Percentiles rank a stretch among this genome's conserved stretches.
phyloP scores from a whole-genome alignment of 2,888 invertebrate species.

The Bibio marci region DNA sequence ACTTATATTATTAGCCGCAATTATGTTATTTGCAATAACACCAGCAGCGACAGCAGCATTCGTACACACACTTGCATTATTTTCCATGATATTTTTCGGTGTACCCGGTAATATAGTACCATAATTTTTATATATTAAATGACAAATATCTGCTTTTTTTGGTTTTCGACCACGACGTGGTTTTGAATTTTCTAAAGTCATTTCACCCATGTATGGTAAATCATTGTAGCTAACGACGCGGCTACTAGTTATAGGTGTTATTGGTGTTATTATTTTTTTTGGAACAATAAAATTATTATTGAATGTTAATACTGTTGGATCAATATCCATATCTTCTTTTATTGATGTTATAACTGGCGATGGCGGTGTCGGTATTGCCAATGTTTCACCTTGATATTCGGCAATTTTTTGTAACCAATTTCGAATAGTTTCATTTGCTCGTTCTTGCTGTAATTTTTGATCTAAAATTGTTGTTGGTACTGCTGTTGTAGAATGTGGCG shows the following conservation, averaged over 20 bases:
- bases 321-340: slow-evolving; percentile 2
- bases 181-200: slow-evolving; percentile 74
- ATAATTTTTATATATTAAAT: slow-evolving; percentile 80
- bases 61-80: neutral
- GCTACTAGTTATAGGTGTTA: slow-evolving; percentile 12
- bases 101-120: slow-evolving; percentile 71
- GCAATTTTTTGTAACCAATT: slow-evolving; percentile 62
- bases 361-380: neutral
- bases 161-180: slow-evolving; percentile 76
- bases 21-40: no score
- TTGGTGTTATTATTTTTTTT: slow-evolving; percentile 4
- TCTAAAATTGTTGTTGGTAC: no score
- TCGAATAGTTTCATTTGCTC: slow-evolving; percentile 45
- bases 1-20: no score
- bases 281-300: neutral
- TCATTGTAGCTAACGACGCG: slow-evolving; percentile 58
- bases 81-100: slow-evolving; percentile 33
- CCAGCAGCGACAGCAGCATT: neutral
- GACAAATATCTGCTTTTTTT: slow-evolving; percentile 83
- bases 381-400: slow-evolving; percentile 45
- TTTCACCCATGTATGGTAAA: slow-evolving; percentile 83
- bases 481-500: neutral
- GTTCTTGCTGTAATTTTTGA: neutral
- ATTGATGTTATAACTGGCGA: neutral
- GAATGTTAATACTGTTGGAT: slow-evolving; percentile 1